Percentiles rank a stretch among this genome's conserved stretches.
Conservation (phyloP, 2,113 vertebrate species). For the Siniperca knerii region DNA sequence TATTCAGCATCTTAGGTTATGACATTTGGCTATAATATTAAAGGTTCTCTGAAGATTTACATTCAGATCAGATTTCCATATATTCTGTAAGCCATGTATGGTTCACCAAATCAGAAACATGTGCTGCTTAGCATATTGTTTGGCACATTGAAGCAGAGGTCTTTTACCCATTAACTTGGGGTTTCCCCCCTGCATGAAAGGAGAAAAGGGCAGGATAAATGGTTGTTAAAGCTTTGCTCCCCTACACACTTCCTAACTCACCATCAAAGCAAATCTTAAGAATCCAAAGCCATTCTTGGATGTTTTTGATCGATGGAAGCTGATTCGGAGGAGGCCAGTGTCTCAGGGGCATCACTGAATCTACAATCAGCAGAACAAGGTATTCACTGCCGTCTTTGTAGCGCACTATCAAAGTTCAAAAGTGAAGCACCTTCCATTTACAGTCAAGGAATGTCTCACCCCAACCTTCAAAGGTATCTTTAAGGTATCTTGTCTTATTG, state of each 20-base stretch:
- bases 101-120: conserved; percentile 44
- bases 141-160: conserved; percentile 10
- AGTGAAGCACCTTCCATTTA: conserved; percentile 61
- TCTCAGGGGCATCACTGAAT: conserved; percentile 69
- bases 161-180: background rate
- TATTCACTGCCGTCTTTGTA: conserved; percentile 42
- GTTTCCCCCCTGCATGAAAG: background rate
- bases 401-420: conserved; percentile 67
- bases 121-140: conserved; percentile 7
- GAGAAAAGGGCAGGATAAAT: conserved; percentile 1
- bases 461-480: conserved; percentile 42
- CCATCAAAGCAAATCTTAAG: conserved; percentile 48
- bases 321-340: conserved; percentile 55
- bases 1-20: conserved; percentile 21
- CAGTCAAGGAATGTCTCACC: conserved; percentile 48
- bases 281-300: conserved; percentile 25
- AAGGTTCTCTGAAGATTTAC: conserved; percentile 35
- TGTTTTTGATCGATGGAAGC: conserved; percentile 65
- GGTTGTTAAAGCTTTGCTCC: conserved; percentile 11
- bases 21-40: conserved; percentile 34
- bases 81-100: conserved; percentile 15
- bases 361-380: conserved; percentile 71
- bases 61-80: conserved; percentile 29
- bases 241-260: background rate
- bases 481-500: conserved; percentile 31